These are phyloP conservation scores for Phortica variegata DNA, from an alignment of 1,140 invertebrate genomes.

Conservation along the genomic window DNA sequence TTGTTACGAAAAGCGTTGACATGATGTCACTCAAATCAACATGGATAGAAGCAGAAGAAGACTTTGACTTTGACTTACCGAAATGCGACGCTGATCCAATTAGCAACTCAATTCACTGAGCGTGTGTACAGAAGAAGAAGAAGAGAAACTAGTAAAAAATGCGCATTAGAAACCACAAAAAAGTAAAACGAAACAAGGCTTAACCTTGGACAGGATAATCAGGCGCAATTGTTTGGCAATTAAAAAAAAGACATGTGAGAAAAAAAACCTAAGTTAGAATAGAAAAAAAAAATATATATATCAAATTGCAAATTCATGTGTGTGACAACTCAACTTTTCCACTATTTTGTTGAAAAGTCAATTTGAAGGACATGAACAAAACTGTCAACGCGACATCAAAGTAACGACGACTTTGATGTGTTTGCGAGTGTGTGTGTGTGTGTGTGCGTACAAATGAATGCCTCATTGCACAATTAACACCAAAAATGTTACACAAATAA, in stretches of 20 bases:
- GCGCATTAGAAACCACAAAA: slow-evolving; percentile 38
- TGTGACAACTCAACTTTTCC: too few species aligned
- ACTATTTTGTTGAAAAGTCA: too few species aligned
- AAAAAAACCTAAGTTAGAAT: slow-evolving; percentile 36
- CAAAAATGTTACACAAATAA: too few species aligned
- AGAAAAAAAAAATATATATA: slow-evolving; percentile 30
- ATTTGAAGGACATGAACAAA: slow-evolving; percentile 32
- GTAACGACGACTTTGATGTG: slow-evolving; percentile 21
- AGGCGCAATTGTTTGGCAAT: slow-evolving; percentile 48
- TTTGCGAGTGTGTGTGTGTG: slow-evolving; percentile 12
- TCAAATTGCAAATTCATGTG: slow-evolving; percentile 39
- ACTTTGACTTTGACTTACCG: too few species aligned
- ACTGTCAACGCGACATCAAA: not conserved
- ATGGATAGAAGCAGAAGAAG: too few species aligned
- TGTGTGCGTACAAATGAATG: slow-evolving; percentile 22
- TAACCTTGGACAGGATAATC: slow-evolving; percentile 45
- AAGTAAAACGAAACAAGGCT: slow-evolving; percentile 19
- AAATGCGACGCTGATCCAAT: slow-evolving; percentile 9
- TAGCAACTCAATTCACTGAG: slow-evolving; percentile 38
- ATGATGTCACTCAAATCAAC: slow-evolving; percentile 39
- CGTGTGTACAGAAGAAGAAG: too few species aligned
- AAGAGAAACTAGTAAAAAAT: slow-evolving; percentile 11
- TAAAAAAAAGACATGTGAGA: slow-evolving; percentile 40
- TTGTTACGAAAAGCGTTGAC: slow-evolving; percentile 15
- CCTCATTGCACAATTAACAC: slow-evolving; percentile 23